Conservation (phyloP, 2,797 vertebrate genomes). For the Psittacula derbiana region DNA sequence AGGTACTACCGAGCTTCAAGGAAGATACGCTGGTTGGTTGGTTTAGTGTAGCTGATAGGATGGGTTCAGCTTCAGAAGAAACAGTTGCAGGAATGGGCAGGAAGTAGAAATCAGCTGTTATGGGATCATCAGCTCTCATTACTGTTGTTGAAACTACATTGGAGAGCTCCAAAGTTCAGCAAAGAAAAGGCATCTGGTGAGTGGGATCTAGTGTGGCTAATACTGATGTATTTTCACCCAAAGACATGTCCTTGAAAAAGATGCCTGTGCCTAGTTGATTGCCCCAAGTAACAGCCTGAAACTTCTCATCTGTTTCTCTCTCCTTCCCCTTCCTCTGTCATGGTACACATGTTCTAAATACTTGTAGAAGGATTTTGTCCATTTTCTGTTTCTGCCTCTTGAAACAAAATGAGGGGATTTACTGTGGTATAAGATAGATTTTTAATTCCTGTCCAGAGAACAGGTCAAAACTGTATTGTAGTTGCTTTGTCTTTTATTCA, state of each 20-base stretch:
- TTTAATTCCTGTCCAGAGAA: neutral
- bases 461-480: neutral
- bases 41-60: neutral
- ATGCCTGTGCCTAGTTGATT: neutral
- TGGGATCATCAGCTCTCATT: neutral
- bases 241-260: neutral
- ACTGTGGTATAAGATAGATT: fast-evolving
- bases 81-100: neutral
- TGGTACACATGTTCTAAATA: neutral
- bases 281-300: neutral
- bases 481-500: neutral
- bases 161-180: neutral
- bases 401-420: neutral
- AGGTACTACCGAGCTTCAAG: neutral
- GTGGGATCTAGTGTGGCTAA: neutral
- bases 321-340: neutral
- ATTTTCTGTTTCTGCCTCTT: neutral
- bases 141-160: neutral
- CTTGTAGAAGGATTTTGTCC: neutral
- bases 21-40: neutral
- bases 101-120: neutral
- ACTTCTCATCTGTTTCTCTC: neutral
- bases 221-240: neutral
- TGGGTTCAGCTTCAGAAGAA: neutral
- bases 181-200: neutral